phyloP scores from a whole-genome alignment of 92 coral and sea anemone genomes.

The Bergia puertoricense region DNA sequence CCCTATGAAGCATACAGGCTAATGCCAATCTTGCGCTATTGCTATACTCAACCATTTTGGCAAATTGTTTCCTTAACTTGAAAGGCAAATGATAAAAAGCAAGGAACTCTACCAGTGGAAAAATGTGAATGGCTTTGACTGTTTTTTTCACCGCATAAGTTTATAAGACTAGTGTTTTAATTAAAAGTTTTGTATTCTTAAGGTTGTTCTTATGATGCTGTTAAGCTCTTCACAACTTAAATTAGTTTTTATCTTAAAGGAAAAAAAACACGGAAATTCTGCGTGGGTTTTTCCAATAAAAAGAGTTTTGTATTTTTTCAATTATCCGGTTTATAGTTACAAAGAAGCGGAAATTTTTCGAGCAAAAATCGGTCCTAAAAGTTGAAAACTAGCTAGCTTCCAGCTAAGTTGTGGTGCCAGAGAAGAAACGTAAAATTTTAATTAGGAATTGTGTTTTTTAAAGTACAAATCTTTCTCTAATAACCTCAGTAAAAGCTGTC shows the following conservation, averaged over 20 bases:
- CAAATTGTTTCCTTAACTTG: no score
- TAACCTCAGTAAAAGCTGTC: neutral
- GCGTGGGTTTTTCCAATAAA: constrained; percentile 1
- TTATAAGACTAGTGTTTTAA: neutral
- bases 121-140: neutral
- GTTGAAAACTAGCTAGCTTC: neutral
- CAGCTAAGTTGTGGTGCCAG: neutral
- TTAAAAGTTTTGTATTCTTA: neutral
- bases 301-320: neutral
- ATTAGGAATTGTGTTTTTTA: neutral
- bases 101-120: neutral
- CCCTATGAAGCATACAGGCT: no score
- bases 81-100: no score
- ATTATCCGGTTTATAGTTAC: neutral
- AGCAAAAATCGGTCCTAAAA: neutral
- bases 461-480: no score
- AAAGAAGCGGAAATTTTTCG: neutral
- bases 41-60: no score
- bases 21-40: no score
- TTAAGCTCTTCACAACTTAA: no score
- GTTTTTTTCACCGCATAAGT: neutral
- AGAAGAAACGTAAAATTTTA: neutral
- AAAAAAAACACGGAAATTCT: neutral
- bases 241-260: no score
- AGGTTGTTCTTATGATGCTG: neutral